Evolutionary conservation across 2,113 vertebrate genomes (phyloP), one percentile per base, ranked within the genome.

Genomic region (Micronycteris hirsuta): DNA sequence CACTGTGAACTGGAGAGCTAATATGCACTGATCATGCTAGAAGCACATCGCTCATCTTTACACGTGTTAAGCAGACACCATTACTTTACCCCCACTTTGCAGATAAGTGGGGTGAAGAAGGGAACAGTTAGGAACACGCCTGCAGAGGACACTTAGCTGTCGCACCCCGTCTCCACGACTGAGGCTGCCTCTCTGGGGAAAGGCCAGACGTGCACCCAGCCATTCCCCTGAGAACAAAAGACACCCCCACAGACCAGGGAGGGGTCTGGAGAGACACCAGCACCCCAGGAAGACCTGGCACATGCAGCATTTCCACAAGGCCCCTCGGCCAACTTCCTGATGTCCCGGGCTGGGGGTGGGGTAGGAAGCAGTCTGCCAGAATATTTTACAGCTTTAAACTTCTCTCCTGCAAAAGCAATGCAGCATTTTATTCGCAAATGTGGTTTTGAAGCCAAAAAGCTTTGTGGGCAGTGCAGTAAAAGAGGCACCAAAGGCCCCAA

Each of bases 21-120:
- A 16, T 3, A 1, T 0, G n/a, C 0, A 0, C 7, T 1, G 0
- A 0, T 19, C 4, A 2, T 0, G 12, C 0, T 11, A 16, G 22
- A 36, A 15, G 41, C 20, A 41, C 31, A 1, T 1, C 33, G 14
- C 20, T 14, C 19, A n/a, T 9, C 47, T 47, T 31, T 36, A 12
- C 5, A 8, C 15, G 6, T 2, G 47, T 68, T 33, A 5, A 56
- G 3, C 2, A 33, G 41, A 33, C 2, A 12, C 5, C 0, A 1
- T 0, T 0, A 4, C n/a, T 45, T 41, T 6, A 17, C 28, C 28
- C 31, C 3, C 52, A 58, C 12, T 17, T 28, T 4, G 24, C 24
- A 52, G n/a, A 2, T 4, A 28, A 70, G 52, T 12, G 31, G 4
- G 16, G 20, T 11, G 52, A 33, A 14, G n/a, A 43, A 15, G 1